Base-by-base conservation (phyloP, 1,140 invertebrate species). In the Acromyrmex heyeri region DNA sequence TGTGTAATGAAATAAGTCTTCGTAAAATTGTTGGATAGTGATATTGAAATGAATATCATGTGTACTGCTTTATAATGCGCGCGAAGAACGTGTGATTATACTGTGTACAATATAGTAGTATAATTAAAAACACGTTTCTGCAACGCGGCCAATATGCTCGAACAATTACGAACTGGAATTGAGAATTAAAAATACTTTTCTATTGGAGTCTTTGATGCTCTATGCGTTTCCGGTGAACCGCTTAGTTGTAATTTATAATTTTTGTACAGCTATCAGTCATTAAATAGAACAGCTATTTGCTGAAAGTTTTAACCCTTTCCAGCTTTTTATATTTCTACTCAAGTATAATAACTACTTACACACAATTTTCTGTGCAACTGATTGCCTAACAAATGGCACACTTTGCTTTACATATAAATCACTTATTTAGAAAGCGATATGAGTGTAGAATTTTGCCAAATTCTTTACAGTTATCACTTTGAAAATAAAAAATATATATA, bases 131-230 rank as follows among this genome's bases (percentile, higher is more conserved):
- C 24, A 59, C 8, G 27, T 77, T 73, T 38, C 78, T 8, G 16
- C 30, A 38, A 57, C 16, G 24, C 12, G 30, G 27, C 59, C 12
- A 30, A 69, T 50, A 27, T 61, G 16, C 27, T 55, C 59, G 24
- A 87, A 87, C 10, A 38, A 6, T 44, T 75, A 76, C 21, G 24
- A 55, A 81, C 30, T 90, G 78, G 78, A 89, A 90, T 90, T 59
- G 62, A 55, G 12, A 85, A 82, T 73, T 87, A 86, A 77, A 86
- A 90, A 82, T 86, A 90, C 78, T 89, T 85, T 62, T 50, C 55
- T 53, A 75, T 82, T n/a, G 21, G 48, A 85, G 75, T 88, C 72
- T 38, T 70, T 70, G 27, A 82, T n/a, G n/a, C 48, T 67, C 53
- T 87, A 48, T 8, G 24, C 27, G 69, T 72, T 59, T 44, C n/a